Conservation (phyloP, 2,113 vertebrate species). For the Vicugna pacos region DNA sequence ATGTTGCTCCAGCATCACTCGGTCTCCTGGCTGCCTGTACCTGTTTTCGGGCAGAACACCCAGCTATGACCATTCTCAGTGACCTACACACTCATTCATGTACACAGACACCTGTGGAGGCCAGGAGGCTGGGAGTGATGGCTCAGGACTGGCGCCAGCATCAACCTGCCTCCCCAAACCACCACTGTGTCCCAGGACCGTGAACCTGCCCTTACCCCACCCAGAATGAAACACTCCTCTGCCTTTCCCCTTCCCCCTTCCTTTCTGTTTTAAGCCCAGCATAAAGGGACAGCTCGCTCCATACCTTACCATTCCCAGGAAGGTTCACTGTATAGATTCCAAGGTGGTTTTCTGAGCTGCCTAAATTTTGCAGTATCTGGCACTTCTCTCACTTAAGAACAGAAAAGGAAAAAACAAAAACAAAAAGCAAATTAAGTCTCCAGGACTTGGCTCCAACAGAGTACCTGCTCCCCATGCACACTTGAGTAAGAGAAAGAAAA, state of each 20-base stretch:
- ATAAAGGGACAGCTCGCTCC: neutral
- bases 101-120: neutral
- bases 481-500: neutral
- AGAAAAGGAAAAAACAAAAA: neutral
- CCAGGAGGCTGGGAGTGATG: neutral
- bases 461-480: neutral
- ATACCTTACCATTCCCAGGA: neutral
- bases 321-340: neutral
- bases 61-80: neutral
- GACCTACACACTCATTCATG: neutral
- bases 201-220: neutral
- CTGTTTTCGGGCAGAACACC: neutral
- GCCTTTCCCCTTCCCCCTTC: neutral
- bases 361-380: neutral
- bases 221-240: neutral
- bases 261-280: neutral
- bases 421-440: neutral
- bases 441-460: neutral
- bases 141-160: neutral
- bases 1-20: too few species aligned
- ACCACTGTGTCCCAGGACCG: neutral
- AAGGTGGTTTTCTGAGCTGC: neutral
- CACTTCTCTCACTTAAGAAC: neutral
- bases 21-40: neutral
- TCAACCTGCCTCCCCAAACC: neutral